Conservation (phyloP, 2,113 vertebrate genomes). For the Phalacrocorax carbo region DNA sequence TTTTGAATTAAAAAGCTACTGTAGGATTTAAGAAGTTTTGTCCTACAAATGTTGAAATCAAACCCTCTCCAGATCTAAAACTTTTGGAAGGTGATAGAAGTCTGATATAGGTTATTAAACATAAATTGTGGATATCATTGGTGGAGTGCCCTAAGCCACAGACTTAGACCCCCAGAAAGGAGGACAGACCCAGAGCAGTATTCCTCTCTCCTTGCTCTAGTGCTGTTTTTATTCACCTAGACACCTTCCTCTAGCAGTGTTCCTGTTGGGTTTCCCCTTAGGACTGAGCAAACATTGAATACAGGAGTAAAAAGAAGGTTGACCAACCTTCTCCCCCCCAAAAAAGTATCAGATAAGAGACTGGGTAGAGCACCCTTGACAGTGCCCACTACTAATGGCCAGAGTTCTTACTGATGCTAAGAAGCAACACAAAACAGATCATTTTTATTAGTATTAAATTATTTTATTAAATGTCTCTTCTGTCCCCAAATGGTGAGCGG, state of each 20-base stretch:
- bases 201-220: background rate
- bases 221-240: background rate
- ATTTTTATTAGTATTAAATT: background rate
- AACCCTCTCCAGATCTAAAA: background rate
- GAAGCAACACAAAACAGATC: background rate
- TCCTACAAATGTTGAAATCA: background rate
- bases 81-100: background rate
- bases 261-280: background rate
- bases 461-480: background rate
- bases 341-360: background rate
- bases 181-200: background rate
- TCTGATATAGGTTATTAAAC: background rate
- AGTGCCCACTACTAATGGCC: background rate
- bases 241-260: background rate
- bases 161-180: background rate
- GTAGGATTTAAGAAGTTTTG: background rate
- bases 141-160: background rate
- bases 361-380: background rate
- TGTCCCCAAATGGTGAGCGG: background rate
- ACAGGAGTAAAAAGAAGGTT: background rate
- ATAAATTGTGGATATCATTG: background rate
- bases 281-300: background rate
- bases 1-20: background rate
- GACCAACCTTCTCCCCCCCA: accelerated
- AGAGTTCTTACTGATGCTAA: background rate